Evolutionary conservation across 2,113 vertebrate species (phyloP).

Genomic region (Notiomystis cincta): DNA sequence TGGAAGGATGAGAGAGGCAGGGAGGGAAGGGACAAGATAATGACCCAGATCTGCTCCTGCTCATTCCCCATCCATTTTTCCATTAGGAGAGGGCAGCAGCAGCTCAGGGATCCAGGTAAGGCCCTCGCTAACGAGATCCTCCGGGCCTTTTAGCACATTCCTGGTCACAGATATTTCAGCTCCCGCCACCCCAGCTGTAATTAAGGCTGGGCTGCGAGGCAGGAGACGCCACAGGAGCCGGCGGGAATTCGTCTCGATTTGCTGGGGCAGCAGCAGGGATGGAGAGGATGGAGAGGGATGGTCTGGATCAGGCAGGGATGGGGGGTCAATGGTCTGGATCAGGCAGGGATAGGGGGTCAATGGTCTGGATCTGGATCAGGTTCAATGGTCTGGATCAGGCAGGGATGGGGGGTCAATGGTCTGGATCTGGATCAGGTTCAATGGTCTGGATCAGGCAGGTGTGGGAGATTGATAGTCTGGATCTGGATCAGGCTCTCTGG

Average conservation of each 20-base stretch:
- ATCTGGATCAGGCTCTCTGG: background rate
- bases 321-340: background rate
- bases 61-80: background rate
- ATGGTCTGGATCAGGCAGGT: background rate
- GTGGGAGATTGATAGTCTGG: background rate
- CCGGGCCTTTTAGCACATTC: constrained; percentile 20
- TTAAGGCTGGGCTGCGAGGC: constrained; percentile 17
- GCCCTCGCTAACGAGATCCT: constrained; percentile 23
- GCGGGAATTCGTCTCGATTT: background rate
- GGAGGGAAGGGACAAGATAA: background rate
- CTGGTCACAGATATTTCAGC: background rate
- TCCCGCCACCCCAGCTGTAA: constrained; percentile 38
- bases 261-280: background rate
- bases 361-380: background rate
- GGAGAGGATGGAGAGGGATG: background rate
- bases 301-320: background rate
- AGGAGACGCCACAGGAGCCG: background rate
- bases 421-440: background rate
- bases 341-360: no score
- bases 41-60: background rate
- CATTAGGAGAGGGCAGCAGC: background rate
- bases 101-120: background rate
- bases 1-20: background rate
- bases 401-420: background rate
- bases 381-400: no score